Base-by-base conservation (phyloP, 2,797 vertebrate genomes). In the Hydrophis major region DNA sequence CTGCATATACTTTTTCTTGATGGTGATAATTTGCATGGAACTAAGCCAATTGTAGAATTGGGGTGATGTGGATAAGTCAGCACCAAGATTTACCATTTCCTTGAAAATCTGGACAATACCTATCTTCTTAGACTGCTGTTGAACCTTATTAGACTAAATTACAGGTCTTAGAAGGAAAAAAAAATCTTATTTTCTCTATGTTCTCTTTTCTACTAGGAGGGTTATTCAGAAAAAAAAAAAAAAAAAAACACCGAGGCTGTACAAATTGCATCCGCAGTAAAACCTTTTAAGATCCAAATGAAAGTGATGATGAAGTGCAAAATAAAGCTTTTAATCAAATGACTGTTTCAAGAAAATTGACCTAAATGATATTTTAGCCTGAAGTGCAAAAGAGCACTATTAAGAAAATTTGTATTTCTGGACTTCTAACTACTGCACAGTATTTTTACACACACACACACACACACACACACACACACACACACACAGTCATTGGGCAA, bases 371-470 rank as follows among this genome's bases (percentile, higher is more conserved):
- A 37, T 6, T 90, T 94, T 90, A 87, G 4, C n/a, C 32, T 28
- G 32, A 66, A 94, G 1, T 57, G 60, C 61, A 22, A 94, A 94
- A 96, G 87, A 87, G 2, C 92, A 50, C 28, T 59, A 89, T 55
- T 63, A 89, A 93, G 37, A 90, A 66, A 55, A 83, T 47, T 78
- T 2, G 74, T 74, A 42, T 11, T 55, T 87, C 60, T 93, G n/a
- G 47, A 69, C 88, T 94, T 86, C 92, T 93, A 83, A 93, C 22
- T 37, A 91, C 66, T 60, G 92, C 2, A 90, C 0, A 88, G 57
- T 0, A 22, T 1, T 94, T 91, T 90, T 42, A 86, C 28, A 56
- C 28, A 47, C 42, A 42, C 27, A 27, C 16, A 88, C 78, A 50
- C 50, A 50, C 50, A 50, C 50, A 50, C 50, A 50, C 50, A 50